These are phyloP conservation scores for Podarcis cretensis DNA, from an alignment of 2,113 vertebrate genomes.

Conservation along the genomic window DNA sequence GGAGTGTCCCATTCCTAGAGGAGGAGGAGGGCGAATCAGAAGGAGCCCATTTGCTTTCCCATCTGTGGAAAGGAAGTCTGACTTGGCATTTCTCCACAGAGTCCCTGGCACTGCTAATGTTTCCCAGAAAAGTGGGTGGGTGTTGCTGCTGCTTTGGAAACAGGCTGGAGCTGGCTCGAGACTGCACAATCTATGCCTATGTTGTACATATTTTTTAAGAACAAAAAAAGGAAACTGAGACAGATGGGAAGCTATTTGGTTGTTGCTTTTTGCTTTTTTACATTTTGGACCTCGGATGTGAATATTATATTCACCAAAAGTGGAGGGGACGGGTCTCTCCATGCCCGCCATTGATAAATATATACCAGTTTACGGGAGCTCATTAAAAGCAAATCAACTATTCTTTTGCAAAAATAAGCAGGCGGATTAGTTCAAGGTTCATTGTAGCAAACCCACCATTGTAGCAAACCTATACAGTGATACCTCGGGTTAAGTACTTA, in stretches of 20 bases:
- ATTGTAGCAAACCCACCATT: not conserved
- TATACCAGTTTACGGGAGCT: not conserved
- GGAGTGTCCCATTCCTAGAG: not conserved
- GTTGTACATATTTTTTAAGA: not conserved
- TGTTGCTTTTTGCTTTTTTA: not conserved
- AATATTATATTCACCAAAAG: not conserved
- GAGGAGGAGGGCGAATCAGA: not conserved
- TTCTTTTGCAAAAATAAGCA: not conserved
- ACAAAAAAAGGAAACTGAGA: not conserved
- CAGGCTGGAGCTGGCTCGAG: not conserved
- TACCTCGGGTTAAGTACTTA: no score
- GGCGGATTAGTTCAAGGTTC: not conserved
- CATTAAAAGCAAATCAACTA: not conserved
- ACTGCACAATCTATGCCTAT: not conserved
- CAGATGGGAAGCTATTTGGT: not conserved
- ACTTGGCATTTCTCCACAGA: not conserved
- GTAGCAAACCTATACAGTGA: no score
- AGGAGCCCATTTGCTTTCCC: not conserved
- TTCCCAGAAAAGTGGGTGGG: constrained; percentile 4
- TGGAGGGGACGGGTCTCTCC: not conserved
- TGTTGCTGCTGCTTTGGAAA: not conserved
- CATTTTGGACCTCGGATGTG: not conserved
- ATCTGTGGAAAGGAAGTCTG: constrained; percentile 8
- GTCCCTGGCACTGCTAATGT: not conserved
- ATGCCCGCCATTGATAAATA: not conserved